These are phyloP conservation scores for Wasmannia auropunctata DNA, from an alignment of 1,140 invertebrate genomes.

Conservation along the genomic window DNA sequence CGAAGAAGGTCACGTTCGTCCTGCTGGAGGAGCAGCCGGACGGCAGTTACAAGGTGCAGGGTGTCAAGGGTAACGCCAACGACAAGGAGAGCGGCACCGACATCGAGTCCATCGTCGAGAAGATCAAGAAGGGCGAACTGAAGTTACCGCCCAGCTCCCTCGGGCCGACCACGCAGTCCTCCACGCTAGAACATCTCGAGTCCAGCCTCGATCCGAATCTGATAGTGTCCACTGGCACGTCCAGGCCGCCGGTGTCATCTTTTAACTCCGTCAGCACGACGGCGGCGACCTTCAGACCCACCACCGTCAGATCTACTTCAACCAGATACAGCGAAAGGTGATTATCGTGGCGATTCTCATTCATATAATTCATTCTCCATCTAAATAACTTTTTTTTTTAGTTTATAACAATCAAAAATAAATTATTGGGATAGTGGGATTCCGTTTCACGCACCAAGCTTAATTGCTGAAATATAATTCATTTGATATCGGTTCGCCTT, in stretches of 20 bases:
- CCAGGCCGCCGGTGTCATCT: slow-evolving; percentile 4
- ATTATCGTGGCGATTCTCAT: not conserved
- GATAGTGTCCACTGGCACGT: not conserved
- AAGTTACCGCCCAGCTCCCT: slow-evolving; percentile 89
- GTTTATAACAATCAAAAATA: not conserved
- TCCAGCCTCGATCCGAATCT: slow-evolving; percentile 52
- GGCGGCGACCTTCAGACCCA: slow-evolving; percentile 76
- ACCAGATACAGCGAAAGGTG: slow-evolving; percentile 68
- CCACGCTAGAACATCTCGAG: slow-evolving; percentile 43
- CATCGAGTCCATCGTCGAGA: slow-evolving; percentile 92
- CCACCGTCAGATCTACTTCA: slow-evolving; percentile 69
- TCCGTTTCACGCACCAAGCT: not conserved
- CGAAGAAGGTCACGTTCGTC: slow-evolving; percentile 94
- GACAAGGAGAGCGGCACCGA: slow-evolving; percentile 89
- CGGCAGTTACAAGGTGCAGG: slow-evolving; percentile 93
- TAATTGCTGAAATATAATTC: not conserved
- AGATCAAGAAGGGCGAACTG: slow-evolving; percentile 92
- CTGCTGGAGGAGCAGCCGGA: slow-evolving; percentile 93
- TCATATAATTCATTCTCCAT: not conserved
- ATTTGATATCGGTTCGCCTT: not conserved
- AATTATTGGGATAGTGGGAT: not conserved
- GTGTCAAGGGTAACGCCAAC: slow-evolving; percentile 88
- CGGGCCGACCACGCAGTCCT: slow-evolving; percentile 26
- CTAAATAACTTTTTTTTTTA: slow-evolving; percentile 4
- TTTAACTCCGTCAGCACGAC: slow-evolving; percentile 2